Evolutionary conservation across 2,797 vertebrate genomes (phyloP).

Genomic region (Gallinago nigripennis): DNA sequence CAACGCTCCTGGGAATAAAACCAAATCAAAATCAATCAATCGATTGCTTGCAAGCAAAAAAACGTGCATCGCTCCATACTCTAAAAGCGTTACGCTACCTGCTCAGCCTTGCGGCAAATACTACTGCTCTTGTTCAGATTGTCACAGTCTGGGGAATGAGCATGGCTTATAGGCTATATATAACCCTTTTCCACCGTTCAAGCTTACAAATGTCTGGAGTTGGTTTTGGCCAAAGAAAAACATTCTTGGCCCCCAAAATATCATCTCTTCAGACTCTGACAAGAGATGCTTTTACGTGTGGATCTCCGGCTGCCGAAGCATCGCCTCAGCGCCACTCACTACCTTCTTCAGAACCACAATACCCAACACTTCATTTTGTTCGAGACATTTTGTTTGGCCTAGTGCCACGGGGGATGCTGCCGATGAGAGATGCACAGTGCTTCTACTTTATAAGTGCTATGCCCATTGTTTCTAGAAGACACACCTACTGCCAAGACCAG

Average conservation of each 20-base stretch:
- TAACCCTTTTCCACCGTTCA: background rate
- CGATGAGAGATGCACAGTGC: background rate
- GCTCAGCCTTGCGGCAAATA: background rate
- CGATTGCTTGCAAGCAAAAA: background rate
- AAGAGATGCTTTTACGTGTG: background rate
- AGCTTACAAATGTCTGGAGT: background rate
- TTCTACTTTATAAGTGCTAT: background rate
- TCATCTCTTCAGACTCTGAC: background rate
- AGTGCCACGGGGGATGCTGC: background rate
- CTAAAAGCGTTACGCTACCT: background rate
- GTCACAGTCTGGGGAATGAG: background rate
- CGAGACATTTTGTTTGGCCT: background rate
- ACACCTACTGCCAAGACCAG: constrained; percentile 93
- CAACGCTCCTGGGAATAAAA: constrained; percentile 82
- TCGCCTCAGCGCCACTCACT: background rate
- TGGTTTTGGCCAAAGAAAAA: background rate
- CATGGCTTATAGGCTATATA: background rate
- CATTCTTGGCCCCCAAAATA: background rate
- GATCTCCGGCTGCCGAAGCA: background rate
- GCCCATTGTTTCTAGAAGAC: constrained; percentile 21
- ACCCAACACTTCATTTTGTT: background rate
- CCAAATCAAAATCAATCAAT: background rate
- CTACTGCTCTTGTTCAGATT: background rate
- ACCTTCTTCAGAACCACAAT: background rate
- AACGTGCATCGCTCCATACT: background rate